Evolutionary conservation across 2,888 invertebrate genomes (phyloP), one percentile per base, ranked within the genome.

Genomic region (Agrochola lychnidis): DNA sequence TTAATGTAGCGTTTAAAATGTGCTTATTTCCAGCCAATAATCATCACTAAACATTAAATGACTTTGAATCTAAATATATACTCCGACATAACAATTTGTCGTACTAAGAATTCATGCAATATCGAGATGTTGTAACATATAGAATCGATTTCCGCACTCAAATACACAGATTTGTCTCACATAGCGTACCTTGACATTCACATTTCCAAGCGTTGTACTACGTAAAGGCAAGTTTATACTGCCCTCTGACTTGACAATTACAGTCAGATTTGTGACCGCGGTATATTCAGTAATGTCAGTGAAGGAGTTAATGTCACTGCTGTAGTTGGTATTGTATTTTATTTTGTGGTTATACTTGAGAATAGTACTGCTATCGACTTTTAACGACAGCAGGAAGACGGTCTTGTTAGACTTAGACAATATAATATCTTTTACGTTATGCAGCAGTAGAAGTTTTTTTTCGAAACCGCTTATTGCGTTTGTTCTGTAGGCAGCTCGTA

Each of bases 151-250:
- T 89, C 88, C 83, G 82, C 76, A 88, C 70, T 78, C 78, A 79
- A 82, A 81, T 70, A 86, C 78, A 79, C 75, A 82, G 77, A 89
- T 88, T 88, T 87, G 88, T 89, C 81, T 89, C 88, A 87, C 82
- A 89, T 88, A 81, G 82, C 81, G 73, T 82, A 78, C 82, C 85
- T 83, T 87, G 89, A 87, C 88, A 88, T 89, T 89, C 87, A 89
- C 87, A 86, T 86, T 88, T 89, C 80, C 78, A 59, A 80, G 81
- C 78, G 85, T 73, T 83, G 82, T 88, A 80, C 76, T 62, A 64
- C 61, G 64, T 85, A 83, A 89, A 86, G 83, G 68, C 68, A 22
- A 22, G 74, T 81, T 70, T 79, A 85, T 63, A 79, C 48, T 69
- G 62, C 30, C 61, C 25, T n/a, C 19, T 69, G 48, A 51, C 40